Conservation (phyloP, 2,888 invertebrate species). For the Augochlorella aurata region DNA sequence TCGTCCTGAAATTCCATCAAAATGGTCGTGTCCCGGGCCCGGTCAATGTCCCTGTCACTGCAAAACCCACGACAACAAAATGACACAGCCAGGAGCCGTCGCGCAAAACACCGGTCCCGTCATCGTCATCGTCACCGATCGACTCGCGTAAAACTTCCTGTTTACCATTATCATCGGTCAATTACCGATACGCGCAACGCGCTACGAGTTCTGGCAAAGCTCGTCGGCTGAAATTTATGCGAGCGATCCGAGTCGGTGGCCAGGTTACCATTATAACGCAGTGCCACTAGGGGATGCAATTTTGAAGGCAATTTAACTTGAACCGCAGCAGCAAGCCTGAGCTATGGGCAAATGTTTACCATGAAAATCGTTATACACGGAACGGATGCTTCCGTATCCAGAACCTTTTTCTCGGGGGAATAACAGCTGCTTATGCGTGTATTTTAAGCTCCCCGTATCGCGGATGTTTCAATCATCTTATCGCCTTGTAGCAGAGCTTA, state of each 20-base stretch:
- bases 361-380: constrained; percentile 64
- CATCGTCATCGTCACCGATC: not conserved
- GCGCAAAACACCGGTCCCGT: not conserved
- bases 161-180: constrained; percentile 57
- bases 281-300: constrained; percentile 59
- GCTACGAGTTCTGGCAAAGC: constrained; percentile 37
- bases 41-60: not conserved
- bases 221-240: constrained; percentile 58
- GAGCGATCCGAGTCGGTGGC: constrained; percentile 48
- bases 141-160: constrained; percentile 22
- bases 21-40: not conserved
- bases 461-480: not conserved
- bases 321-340: constrained; percentile 61
- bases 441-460: not conserved
- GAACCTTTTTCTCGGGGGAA: constrained; percentile 33
- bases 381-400: constrained; percentile 26
- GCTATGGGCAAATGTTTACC: constrained; percentile 65
- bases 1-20: not conserved
- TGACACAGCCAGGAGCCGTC: not conserved
- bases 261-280: constrained; percentile 50
- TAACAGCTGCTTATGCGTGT: constrained; percentile 1
- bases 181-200: constrained; percentile 43
- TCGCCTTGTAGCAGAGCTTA: not conserved
- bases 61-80: not conserved
- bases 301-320: constrained; percentile 72